Evolutionary conservation across 1,140 invertebrate genomes (phyloP).

Genomic region (Schlechtendalia chinensis): DNA sequence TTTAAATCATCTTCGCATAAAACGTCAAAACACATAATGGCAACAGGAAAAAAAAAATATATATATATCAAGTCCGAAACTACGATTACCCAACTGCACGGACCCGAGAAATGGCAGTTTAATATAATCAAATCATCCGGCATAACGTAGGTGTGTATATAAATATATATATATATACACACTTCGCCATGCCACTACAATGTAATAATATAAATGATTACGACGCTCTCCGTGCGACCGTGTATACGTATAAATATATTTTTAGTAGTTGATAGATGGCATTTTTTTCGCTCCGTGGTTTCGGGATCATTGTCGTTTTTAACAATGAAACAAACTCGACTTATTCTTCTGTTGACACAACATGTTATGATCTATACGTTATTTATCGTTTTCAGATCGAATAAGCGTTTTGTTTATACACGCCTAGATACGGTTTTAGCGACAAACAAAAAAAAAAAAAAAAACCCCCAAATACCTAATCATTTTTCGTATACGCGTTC

Average conservation of each 20-base stretch:
- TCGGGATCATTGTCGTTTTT: slow-evolving; percentile 10
- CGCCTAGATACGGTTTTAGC: too few species aligned
- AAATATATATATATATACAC: not conserved
- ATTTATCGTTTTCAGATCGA: too few species aligned
- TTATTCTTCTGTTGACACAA: not conserved
- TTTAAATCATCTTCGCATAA: slow-evolving; percentile 26
- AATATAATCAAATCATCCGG: slow-evolving; percentile 19
- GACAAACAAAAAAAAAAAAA: too few species aligned
- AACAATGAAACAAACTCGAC: slow-evolving; percentile 4
- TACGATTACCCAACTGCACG: not conserved
- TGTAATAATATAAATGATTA: slow-evolving; percentile 23
- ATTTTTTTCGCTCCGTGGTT: slow-evolving; percentile 26
- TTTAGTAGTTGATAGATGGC: slow-evolving; percentile 5
- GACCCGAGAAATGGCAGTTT: not conserved
- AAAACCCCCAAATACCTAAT: too few species aligned
- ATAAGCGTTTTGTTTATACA: too few species aligned
- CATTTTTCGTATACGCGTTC: not conserved
- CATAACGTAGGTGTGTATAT: not conserved
- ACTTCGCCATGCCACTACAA: slow-evolving; percentile 18
- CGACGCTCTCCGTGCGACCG: not conserved
- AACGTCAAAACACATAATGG: slow-evolving; percentile 47
- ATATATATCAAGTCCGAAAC: slow-evolving; percentile 3
- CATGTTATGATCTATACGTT: not conserved
- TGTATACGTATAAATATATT: too few species aligned
- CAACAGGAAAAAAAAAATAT: not conserved